Base-by-base conservation (phyloP, 53 echinoderm and acorn worm species). In the Temnopleurus reevesii region DNA sequence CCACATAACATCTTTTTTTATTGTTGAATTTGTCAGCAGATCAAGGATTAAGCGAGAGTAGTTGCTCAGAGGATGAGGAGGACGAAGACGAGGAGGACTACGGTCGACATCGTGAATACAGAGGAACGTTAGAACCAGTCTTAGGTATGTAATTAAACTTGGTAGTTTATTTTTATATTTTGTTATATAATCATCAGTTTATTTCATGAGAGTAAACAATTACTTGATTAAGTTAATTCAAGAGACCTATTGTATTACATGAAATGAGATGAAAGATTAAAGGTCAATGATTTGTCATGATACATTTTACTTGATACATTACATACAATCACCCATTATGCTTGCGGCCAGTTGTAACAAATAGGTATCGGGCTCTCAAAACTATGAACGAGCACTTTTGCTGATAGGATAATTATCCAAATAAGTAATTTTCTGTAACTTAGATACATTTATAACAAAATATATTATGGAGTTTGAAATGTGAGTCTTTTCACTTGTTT, bases 81-180 rank as follows among this genome's bases (percentile, higher is more conserved):
- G 91, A 91, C 0, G 91, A 91, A 13, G 91, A 90, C 71, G 86
- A 85, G 4, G 91, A 84, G 5, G 91, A 76, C 19, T 81, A 45
- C 30, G 21, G 43, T 23, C 54, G 56, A n/a, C 76, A 43, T 35
- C 54, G 86, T 30, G 88, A 66, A 49, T 66, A 87, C 88, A 65
- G 88, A 66, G 71, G 66, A 65, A 87, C 53, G 0, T 49, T 87
- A 54, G 88, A 87, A 66, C 65, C 88, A 30, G 88, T 87, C 34
- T 31, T 87, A 87, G 88, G 88, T 87, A 66, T n/a, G 54, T n/a
- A 0, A 1, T 46, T 13, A 8, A 8, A 4, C 28, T 49, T 59
- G 12, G 15, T 17, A 59, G n/a, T 17, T 13, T n/a, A 59, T 2
- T 0, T 0, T 59, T 59, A 17, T 25, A 9, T 12, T 15, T 12